Base-by-base conservation (phyloP, 2,888 invertebrate species). In the Stomorhina lunata region DNA sequence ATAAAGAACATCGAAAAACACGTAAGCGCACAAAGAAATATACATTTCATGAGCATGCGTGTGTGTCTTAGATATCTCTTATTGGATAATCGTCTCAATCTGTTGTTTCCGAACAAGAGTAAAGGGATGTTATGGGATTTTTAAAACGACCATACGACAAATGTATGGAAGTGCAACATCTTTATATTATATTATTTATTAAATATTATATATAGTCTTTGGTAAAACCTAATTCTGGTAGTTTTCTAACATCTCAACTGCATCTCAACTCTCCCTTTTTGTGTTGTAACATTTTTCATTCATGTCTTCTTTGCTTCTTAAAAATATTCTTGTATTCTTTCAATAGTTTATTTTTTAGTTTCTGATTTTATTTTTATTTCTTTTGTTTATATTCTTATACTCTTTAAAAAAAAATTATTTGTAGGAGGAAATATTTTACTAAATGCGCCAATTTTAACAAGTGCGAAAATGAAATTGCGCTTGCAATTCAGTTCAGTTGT, bases 401-500 rank as follows among this genome's bases (percentile, higher is more conserved):
- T 45, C 9, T 40, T 25, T 9, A 40, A n/a, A 12, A 50, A 50
- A 17, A 10, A 7, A 3, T 73, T 48, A 25, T 55, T 57, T 43
- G 27, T 40, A 29, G 53, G 59, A 65, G 59, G 69, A 72, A 68
- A 66, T 61, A 66, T 72, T 66, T 68, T 63, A 68, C 53, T 55
- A 68, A 81, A 68, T 68, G 68, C 66, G 37, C 68, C 72, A 77
- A 68, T 77, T 81, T 72, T 53, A 15, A 29, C 59, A 77, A 77
- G 72, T 72, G 59, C 29, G 69, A 72, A 69, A 69, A 80, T 65
- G 57, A 48, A 75, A 73, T 80, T 80, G 61, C 55, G 40, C 71
- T 77, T 77, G 50, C 59, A 66, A 20, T 69, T 57, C 40, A 9
- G n/a, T 50, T 50, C 29, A 29, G 17, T 10, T 57, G n/a, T 53